Evolutionary conservation across 2,113 vertebrate genomes (phyloP).

Genomic region (human (Homo sapiens)): GRCh38 chr15:73135501-73136000

Average conservation of each 20-base stretch:
- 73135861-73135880: background rate
- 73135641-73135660: background rate
- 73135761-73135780: background rate
- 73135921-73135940: conserved; percentile 87
- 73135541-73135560: conserved; percentile 37
- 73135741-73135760: conserved; percentile 18
- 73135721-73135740: conserved; percentile 53
- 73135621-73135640: background rate
- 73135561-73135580: background rate
- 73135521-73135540: conserved; percentile 1
- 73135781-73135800: background rate
- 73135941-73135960: conserved; percentile 89
- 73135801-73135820: background rate
- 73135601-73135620: conserved; percentile 19
- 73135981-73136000: conserved; percentile 88
- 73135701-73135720: conserved; percentile 4
- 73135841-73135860: background rate
- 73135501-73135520: background rate
- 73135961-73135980: conserved; percentile 91
- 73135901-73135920: conserved; percentile 89
- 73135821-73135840: background rate
- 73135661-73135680: conserved; percentile 35
- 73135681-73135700: background rate
- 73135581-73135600: background rate
- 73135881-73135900: conserved; percentile 84